Percentiles rank a stretch among this genome's conserved stretches.
Evolutionary conservation across 2,113 vertebrate genomes (phyloP).

Genomic region (Elephantulus edwardii): DNA sequence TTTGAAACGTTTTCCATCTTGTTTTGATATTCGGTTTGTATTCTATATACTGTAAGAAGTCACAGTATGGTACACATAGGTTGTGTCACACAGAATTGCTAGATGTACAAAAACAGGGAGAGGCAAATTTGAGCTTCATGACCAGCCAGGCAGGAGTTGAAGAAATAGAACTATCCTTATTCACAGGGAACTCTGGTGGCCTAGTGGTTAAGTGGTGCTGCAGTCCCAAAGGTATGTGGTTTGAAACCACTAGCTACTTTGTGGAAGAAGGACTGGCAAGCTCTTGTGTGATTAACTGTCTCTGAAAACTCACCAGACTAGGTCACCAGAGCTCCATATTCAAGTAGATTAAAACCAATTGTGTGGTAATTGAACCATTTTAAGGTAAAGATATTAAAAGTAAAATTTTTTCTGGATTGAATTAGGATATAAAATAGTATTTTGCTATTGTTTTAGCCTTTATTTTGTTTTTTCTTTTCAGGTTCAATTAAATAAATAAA

Average conservation of each 20-base stretch:
- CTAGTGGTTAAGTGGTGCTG: no score
- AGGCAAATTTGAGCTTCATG: background rate
- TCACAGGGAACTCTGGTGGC: no score
- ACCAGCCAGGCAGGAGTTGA: background rate
- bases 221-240: no score
- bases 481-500: background rate
- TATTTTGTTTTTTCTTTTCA: no score
- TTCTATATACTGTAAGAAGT: background rate
- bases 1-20: background rate
- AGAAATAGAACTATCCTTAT: background rate
- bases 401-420: conserved; percentile 78
- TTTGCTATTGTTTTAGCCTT: background rate
- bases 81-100: background rate
- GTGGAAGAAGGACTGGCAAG: no score
- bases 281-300: no score
- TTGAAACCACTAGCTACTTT: no score
- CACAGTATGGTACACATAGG: background rate
- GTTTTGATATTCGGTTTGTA: background rate
- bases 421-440: conserved; percentile 70
- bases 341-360: no score
- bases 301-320: no score
- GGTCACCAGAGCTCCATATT: no score
- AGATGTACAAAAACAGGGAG: background rate
- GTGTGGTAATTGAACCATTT: conserved; percentile 68
- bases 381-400: conserved; percentile 72